These are phyloP conservation scores for Prunella himalayana DNA, from an alignment of 2,113 vertebrate genomes.

Conservation along the genomic window DNA sequence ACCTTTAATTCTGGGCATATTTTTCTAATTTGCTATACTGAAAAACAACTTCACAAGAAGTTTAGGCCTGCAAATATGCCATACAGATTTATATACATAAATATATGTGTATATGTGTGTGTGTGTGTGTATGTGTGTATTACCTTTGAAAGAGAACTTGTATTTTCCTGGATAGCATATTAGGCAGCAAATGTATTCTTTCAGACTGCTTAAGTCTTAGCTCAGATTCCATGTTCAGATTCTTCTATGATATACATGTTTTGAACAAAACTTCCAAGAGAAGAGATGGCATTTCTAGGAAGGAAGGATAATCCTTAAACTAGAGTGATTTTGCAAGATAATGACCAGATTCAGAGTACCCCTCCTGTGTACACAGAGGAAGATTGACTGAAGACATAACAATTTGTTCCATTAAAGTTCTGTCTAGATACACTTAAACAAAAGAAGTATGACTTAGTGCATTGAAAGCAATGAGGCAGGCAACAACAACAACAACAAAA, in stretches of 20 bases:
- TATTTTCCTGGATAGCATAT: slow-evolving; percentile 45
- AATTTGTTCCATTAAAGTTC: neutral
- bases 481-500: too few relatives aligned
- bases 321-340: neutral
- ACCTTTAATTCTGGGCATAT: slow-evolving; percentile 68
- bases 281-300: neutral
- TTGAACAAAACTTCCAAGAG: neutral
- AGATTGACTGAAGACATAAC: neutral
- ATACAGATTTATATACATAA: slow-evolving; percentile 21
- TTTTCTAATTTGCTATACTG: slow-evolving; percentile 75
- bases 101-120: fast-evolving
- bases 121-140: neutral
- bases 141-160: slow-evolving; percentile 68
- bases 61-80: slow-evolving; percentile 57
- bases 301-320: neutral
- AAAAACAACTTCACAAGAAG: slow-evolving; percentile 67
- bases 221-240: slow-evolving; percentile 29
- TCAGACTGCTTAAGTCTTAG: slow-evolving; percentile 22
- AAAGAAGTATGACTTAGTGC: neutral
- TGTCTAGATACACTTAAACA: neutral
- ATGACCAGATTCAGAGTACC: neutral
- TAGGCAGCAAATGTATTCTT: slow-evolving; percentile 6
- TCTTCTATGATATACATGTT: slow-evolving; percentile 11
- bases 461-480: neutral
- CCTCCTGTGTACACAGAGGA: neutral